Percentiles rank a stretch among this genome's conserved stretches.
Conservation (phyloP, 2,113 vertebrate species). For the Otolemur garnettii region DNA sequence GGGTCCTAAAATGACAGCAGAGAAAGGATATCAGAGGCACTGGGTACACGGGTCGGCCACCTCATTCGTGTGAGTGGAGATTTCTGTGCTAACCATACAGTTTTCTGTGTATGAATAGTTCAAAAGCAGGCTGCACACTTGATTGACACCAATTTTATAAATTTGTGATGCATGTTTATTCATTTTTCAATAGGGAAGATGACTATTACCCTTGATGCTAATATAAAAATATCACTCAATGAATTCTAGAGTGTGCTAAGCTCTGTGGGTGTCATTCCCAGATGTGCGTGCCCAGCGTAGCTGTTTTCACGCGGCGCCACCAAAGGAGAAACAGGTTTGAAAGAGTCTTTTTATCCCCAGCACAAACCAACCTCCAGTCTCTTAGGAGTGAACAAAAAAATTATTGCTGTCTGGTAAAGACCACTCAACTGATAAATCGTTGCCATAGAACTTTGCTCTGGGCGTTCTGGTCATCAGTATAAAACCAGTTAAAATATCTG, state of each 20-base stretch:
- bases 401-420: background rate
- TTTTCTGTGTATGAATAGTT: constrained; percentile 56
- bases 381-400: rapidly evolving
- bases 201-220: background rate
- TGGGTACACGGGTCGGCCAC: background rate
- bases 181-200: background rate
- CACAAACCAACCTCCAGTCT: background rate
- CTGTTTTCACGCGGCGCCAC: rapidly evolving
- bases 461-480: background rate
- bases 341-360: no score
- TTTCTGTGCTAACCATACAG: constrained; percentile 48
- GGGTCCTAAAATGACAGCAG: no score
- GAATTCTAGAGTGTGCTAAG: background rate
- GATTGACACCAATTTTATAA: background rate
- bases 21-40: rapidly evolving
- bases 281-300: rapidly evolving
- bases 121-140: background rate
- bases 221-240: background rate
- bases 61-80: constrained; percentile 36
- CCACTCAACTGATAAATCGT: rapidly evolving
- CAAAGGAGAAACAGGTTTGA: background rate
- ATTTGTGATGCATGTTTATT: constrained; percentile 57
- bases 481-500: background rate
- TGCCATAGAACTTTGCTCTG: background rate
- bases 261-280: rapidly evolving